Base-by-base conservation (phyloP, 2,888 invertebrate species). In the Unio pictorum region DNA sequence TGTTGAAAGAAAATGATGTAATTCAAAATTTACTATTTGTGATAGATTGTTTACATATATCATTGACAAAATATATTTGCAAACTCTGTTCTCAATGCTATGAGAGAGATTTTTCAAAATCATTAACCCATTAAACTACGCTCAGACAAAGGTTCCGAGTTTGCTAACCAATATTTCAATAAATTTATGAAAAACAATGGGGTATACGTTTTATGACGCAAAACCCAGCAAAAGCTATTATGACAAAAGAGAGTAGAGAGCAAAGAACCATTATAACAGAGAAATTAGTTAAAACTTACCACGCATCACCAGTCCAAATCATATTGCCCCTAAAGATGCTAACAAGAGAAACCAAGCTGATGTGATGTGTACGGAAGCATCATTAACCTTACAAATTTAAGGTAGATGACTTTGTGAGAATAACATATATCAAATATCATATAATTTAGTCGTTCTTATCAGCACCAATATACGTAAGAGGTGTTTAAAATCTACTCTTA, bases 291-390 rank as follows among this genome's bases (percentile, higher is more conserved):
- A 20, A 20, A 18, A 68, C 59, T 60, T 68, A 72, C 18, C 71
- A 70, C 57, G 34, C 54, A 4, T 65, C 73, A 3, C 73, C 65
- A 66, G 70, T 66, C 67, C 66, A 23, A 61, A 70, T 55, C 59
- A 34, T 62, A 63, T 70, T 55, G 55, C 68, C 20, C 72, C 67
- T n/a, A 69, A 67, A n/a, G 54, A 72, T 23, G 61, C 66, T 11
- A 67, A 68, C 56, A 60, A 60, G 26, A 28, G 64, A 20, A 71
- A 73, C 55, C 70, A 71, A 55, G 73, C 73, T 20, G 67, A 73
- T 58, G 62, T 67, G 69, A 71, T 26, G 67, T 67, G 58, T 55
- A 55, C 17, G 54, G 30, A 18, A 65, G n/a, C 55, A 15, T 34
- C 20, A 69, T 65, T 54, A 55, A 54, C 54, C 69, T 66, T 68